Conservation (phyloP, 2,888 invertebrate species). For the Eurytoma adleriae region DNA sequence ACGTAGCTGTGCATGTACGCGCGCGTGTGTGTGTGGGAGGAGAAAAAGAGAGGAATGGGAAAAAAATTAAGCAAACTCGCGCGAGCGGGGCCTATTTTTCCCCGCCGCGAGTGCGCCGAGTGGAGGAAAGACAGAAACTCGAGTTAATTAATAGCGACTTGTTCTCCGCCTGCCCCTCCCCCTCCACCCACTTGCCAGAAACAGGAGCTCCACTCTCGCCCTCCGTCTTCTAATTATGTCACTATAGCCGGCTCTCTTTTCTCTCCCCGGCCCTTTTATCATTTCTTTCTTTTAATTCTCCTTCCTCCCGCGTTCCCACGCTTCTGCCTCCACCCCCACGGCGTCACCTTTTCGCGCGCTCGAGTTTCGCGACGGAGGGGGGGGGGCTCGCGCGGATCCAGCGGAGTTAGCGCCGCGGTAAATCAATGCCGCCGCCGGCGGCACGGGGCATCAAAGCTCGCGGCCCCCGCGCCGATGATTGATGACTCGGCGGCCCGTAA, state of each 20-base stretch:
- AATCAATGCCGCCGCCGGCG: constrained; percentile 9
- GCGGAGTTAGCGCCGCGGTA: not conserved
- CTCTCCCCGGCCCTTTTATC: not conserved
- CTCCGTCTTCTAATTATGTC: constrained; percentile 45
- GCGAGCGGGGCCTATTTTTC: not conserved
- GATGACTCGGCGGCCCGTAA: not conserved
- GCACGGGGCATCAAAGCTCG: not conserved
- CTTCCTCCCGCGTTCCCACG: not conserved
- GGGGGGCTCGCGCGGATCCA: not conserved
- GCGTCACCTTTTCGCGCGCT: not conserved
- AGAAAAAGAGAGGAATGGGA: too few species aligned
- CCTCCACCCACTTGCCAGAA: constrained; percentile 46
- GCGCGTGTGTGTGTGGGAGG: too few species aligned
- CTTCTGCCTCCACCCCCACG: not conserved
- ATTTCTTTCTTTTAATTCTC: not conserved
- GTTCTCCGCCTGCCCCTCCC: not conserved
- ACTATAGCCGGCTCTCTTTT: constrained; percentile 2
- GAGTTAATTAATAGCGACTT: constrained; percentile 56
- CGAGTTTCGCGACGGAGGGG: not conserved
- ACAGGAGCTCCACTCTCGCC: constrained; percentile 27
- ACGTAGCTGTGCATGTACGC: too few species aligned
- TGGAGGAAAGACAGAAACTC: constrained; percentile 35
- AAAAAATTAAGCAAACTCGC: too few species aligned
- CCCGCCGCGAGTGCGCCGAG: not conserved
- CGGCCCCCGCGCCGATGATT: constrained; percentile 9